These are phyloP conservation scores for Epizoanthus ramosus DNA, from an alignment of 92 coral and sea anemone genomes.

Conservation along the genomic window DNA sequence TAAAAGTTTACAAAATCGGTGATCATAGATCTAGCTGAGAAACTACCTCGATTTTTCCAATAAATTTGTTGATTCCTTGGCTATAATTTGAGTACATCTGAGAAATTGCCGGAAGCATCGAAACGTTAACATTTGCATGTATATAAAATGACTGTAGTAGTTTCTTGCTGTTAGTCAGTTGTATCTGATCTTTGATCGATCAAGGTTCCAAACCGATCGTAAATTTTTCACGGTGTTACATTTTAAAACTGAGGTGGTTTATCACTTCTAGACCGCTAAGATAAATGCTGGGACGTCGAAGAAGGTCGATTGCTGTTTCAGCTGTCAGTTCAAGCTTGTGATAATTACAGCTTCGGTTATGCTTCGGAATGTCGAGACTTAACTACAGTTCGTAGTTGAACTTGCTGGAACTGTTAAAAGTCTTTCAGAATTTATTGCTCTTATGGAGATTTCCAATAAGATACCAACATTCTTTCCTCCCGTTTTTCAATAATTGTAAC, in stretches of 20 bases:
- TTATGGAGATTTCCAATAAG: too few relatives aligned
- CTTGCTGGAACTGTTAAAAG: too few relatives aligned
- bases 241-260: too few relatives aligned
- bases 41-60: slow-evolving; percentile 8
- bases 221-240: too few relatives aligned
- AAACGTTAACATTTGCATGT: neutral
- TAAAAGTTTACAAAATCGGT: neutral
- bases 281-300: neutral
- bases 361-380: neutral
- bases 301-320: slow-evolving; percentile 13
- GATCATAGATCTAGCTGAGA: neutral
- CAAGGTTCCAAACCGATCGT: neutral
- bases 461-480: too few relatives aligned
- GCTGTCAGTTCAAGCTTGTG: neutral
- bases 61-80: slow-evolving; percentile 4
- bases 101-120: slow-evolving; percentile 40
- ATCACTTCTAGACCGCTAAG: neutral
- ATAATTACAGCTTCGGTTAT: neutral
- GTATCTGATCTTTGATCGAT: slow-evolving; percentile 32
- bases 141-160: neutral
- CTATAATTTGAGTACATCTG: neutral
- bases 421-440: too few relatives aligned
- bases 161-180: too few relatives aligned
- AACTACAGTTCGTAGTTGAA: neutral
- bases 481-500: too few relatives aligned